Conservation (phyloP, 2,797 vertebrate genomes). For the Tamandua tetradactyla region DNA sequence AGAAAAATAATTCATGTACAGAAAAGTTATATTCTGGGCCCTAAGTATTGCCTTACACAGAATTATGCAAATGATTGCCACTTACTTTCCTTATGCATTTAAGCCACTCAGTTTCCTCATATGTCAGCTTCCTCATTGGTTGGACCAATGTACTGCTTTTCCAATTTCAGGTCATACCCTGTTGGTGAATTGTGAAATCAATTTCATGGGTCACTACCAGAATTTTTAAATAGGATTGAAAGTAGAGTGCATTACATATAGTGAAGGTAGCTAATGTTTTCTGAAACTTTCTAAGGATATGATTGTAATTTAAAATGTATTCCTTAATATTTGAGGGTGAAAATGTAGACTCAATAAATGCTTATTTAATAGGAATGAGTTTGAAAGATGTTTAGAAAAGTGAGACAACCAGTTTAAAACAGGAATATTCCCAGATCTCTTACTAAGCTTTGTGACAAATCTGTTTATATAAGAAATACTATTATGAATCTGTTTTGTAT, state of each 20-base stretch:
- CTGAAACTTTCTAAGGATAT: neutral
- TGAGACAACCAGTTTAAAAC: neutral
- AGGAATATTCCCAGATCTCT: neutral
- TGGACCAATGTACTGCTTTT: constrained; percentile 29
- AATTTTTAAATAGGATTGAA: neutral
- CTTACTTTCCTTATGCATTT: neutral
- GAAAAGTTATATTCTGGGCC: constrained; percentile 18
- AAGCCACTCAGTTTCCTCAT: neutral
- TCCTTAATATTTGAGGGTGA: neutral
- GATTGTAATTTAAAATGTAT: constrained; percentile 38
- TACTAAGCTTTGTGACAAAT: neutral
- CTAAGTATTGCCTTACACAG: neutral
- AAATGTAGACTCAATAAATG: constrained; percentile 8
- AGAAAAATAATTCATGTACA: neutral
- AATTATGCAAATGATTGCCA: neutral
- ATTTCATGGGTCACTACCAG: neutral
- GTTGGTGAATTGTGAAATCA: constrained; percentile 2
- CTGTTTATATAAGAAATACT: neutral
- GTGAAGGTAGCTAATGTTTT: neutral
- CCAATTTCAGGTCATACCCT: neutral
- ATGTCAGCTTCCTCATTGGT: neutral
- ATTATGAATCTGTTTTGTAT: neutral
- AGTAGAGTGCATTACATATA: neutral
- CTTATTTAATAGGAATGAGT: neutral
- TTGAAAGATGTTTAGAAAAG: constrained; percentile 22